phyloP scores from a whole-genome alignment of 2,888 invertebrate species.

The Tromatobia lineatoria region DNA sequence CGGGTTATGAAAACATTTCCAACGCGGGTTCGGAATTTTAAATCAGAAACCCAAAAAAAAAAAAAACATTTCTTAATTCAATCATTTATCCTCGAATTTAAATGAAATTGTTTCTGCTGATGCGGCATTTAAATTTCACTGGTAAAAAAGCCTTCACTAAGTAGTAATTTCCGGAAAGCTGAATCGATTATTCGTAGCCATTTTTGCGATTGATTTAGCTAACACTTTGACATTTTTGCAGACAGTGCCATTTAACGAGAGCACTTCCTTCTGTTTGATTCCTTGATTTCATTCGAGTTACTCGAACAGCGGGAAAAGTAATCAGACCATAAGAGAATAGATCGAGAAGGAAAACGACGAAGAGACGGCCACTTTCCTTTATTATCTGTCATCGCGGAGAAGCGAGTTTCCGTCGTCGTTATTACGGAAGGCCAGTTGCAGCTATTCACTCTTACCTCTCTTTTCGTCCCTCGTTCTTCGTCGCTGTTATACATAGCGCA shows the following conservation, averaged over 20 bases:
- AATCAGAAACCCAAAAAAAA: no score
- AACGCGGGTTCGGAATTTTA: no score
- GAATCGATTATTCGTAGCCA: neutral
- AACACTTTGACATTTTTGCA: slow-evolving; percentile 4
- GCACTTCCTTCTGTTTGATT: neutral
- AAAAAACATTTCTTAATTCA: no score
- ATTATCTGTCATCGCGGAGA: slow-evolving; percentile 12
- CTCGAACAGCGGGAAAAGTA: neutral
- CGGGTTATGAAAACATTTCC: no score
- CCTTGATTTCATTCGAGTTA: slow-evolving; percentile 9
- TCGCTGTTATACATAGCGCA: slow-evolving; percentile 6
- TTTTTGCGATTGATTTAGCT: neutral
- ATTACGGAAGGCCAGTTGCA: slow-evolving; percentile 1
- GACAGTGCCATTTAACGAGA: slow-evolving; percentile 14
- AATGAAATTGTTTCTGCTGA: no score
- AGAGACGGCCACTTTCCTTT: slow-evolving; percentile 10
- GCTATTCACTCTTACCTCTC: neutral
- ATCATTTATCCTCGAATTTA: no score
- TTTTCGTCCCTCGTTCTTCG: neutral
- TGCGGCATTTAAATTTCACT: no score
- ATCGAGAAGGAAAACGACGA: neutral
- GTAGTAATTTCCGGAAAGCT: neutral
- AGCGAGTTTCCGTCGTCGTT: slow-evolving; percentile 21
- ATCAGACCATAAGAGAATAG: slow-evolving; percentile 4
- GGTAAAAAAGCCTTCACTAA: neutral